Evolutionary conservation across 2,888 invertebrate genomes (phyloP).

Genomic region (Loripinus fragilis): DNA sequence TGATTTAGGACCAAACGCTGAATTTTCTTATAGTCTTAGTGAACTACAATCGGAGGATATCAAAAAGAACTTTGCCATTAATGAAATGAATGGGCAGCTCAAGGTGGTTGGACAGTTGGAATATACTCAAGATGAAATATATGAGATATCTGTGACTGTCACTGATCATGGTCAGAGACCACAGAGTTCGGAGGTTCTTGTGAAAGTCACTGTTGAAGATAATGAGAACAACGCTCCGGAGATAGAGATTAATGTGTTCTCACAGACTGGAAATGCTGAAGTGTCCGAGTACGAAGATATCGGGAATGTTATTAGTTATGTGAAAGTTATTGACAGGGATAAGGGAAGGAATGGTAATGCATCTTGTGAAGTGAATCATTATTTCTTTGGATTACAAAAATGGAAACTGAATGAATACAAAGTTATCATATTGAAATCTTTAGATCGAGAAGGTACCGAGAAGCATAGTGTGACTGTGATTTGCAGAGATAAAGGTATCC

Average conservation of each 20-base stretch:
- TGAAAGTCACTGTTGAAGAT: constrained; percentile 86
- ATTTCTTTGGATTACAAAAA: constrained; percentile 65
- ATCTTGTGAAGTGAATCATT: constrained; percentile 62
- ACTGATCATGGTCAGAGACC: constrained; percentile 72
- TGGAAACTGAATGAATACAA: constrained; percentile 70
- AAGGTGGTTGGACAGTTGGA: constrained; percentile 67
- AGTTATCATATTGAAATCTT: constrained; percentile 52
- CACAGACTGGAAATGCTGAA: constrained; percentile 57
- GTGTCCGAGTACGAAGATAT: constrained; percentile 69
- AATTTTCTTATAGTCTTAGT: constrained; percentile 83
- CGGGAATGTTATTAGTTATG: constrained; percentile 70
- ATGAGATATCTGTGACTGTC: constrained; percentile 69
- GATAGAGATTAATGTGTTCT: constrained; percentile 70
- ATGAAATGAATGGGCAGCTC: constrained; percentile 71
- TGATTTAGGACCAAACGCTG: constrained; percentile 91
- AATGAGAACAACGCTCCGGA: constrained; percentile 98
- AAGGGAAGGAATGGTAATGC: constrained; percentile 75
- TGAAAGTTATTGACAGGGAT: constrained; percentile 73
- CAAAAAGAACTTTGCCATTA: constrained; percentile 64
- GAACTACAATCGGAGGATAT: constrained; percentile 62
- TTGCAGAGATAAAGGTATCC: constrained; percentile 67
- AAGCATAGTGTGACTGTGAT: constrained; percentile 60
- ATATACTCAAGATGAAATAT: constrained; percentile 62
- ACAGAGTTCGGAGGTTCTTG: constrained; percentile 63
- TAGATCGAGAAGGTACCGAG: constrained; percentile 62